Base-by-base conservation (phyloP, 2,888 invertebrate genomes). In the Acrocyrtus sp. region DNA sequence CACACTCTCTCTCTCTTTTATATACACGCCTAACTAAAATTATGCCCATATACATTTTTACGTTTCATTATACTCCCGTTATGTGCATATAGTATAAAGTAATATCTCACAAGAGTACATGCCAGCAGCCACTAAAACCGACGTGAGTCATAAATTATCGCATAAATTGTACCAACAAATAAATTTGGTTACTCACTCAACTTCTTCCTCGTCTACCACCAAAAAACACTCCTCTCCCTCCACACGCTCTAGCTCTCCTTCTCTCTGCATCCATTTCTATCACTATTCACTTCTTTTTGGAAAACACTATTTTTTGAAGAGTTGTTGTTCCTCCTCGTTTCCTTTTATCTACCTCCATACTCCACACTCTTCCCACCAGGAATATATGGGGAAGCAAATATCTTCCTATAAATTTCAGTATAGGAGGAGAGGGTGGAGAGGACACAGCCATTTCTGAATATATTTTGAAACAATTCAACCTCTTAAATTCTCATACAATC, bases 71-170 rank as follows among this genome's bases (percentile, higher is more conserved):
- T 47, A 47, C 47, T 47, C 8, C 47, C 47, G 17, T 47, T 47
- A 39, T 39, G 39, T 47, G 5, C 10, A 47, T 17, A 5, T 12
- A n/a, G 17, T 15, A 47, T 8, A 17, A 6, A 12, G 54, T 70
- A 57, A 58, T 63, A 63, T 72, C 72, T 72, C 72, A 65, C 51
- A 58, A 63, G 72, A 61, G 58, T 72, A 72, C 72, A 72, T 72
- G 72, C 72, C 72, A 72, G 72, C 72, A 72, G 72, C 72, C 72
- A 72, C 72, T 72, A 72, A 72, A 72, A 72, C 72, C 72, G 72
- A 72, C 72, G 63, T 72, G 72, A 72, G 63, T 72, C 75, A 75
- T 75, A 75, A 75, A 75, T 75, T 75, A 75, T 75, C 75, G 72
- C 75, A 72, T 75, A 75, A 72, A 75, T 70, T 70, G 70, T 70